Conservation (phyloP, 2,888 invertebrate genomes). For the Tribolium freemani region DNA sequence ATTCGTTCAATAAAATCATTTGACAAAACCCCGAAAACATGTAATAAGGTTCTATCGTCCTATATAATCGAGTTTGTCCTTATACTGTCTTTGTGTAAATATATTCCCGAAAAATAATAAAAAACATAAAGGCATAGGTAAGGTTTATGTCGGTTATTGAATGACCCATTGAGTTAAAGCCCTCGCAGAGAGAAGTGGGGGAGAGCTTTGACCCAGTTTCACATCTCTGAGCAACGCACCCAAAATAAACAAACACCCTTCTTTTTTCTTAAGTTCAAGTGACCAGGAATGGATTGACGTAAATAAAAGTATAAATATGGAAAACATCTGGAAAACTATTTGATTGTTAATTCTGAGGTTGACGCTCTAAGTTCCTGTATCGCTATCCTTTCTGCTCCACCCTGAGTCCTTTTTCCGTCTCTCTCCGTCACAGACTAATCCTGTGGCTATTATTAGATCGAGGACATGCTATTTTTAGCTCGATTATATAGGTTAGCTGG, state of each 20-base stretch:
- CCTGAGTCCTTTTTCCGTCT: slow-evolving; percentile 28
- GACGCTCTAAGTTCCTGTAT: slow-evolving; percentile 1
- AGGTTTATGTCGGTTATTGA: slow-evolving; percentile 46
- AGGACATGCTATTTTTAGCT: slow-evolving; percentile 68
- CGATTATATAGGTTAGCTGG: slow-evolving; percentile 64
- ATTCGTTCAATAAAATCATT: no score
- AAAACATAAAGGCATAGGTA: slow-evolving; percentile 20
- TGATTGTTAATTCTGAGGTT: not conserved
- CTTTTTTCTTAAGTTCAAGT: not conserved
- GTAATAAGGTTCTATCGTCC: no score
- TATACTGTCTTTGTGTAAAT: no score
- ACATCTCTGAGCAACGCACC: slow-evolving; percentile 27
- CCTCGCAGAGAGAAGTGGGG: slow-evolving; percentile 38
- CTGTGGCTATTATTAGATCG: slow-evolving; percentile 68
- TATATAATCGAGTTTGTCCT: no score
- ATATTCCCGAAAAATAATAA: not conserved
- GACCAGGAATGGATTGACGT: not conserved
- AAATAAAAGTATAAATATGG: not conserved
- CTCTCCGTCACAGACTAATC: slow-evolving; percentile 58
- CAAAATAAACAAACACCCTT: slow-evolving; percentile 32
- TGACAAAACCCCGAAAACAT: no score
- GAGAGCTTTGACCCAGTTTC: slow-evolving; percentile 48
- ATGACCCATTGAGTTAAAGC: slow-evolving; percentile 51
- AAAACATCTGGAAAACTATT: not conserved
- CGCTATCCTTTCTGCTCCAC: not conserved